These are phyloP conservation scores for Aegotheles bennettii DNA, from an alignment of 2,113 vertebrate genomes.

Conservation along the genomic window DNA sequence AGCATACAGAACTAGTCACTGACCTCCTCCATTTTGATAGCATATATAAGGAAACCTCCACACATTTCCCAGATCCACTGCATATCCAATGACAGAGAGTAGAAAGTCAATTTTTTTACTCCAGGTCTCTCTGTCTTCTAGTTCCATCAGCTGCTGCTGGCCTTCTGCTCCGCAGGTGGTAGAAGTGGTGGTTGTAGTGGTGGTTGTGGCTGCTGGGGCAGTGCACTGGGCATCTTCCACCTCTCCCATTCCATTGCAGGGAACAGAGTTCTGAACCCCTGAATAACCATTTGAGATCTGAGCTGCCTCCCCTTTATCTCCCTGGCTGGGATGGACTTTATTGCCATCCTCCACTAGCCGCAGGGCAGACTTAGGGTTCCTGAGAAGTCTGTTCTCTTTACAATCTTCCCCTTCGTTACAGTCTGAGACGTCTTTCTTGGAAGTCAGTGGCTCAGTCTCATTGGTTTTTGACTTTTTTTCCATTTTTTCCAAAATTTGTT, in stretches of 20 bases:
- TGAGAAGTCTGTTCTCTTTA: constrained; percentile 77
- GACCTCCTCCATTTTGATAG: constrained; percentile 98
- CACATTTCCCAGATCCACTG: constrained; percentile 95
- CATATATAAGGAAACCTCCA: constrained; percentile 99
- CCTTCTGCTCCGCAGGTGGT: constrained; percentile 70
- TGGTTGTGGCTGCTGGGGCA: constrained; percentile 77
- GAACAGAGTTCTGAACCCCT: constrained; percentile 74
- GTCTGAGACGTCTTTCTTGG: constrained; percentile 51
- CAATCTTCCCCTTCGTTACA: constrained; percentile 73
- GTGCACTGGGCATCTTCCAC: constrained; percentile 50
- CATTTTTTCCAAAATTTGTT: constrained; percentile 69
- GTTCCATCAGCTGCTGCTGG: constrained; percentile 55
- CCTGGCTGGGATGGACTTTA: constrained; percentile 39
- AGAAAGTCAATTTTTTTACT: constrained; percentile 98
- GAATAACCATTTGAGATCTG: constrained; percentile 90
- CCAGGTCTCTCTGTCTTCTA: constrained; percentile 87
- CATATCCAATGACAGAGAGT: constrained; percentile 94
- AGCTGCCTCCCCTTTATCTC: constrained; percentile 65
- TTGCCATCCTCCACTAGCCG: constrained; percentile 37
- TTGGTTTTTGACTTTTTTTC: constrained; percentile 80
- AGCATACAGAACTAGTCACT: constrained; percentile 44
- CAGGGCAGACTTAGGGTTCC: constrained; percentile 38
- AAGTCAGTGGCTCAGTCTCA: constrained; percentile 69
- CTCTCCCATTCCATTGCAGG: constrained; percentile 49
- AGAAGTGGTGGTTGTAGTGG: constrained; percentile 82